Evolutionary conservation across 2,888 invertebrate genomes (phyloP).

Genomic region (Hesperia comma): DNA sequence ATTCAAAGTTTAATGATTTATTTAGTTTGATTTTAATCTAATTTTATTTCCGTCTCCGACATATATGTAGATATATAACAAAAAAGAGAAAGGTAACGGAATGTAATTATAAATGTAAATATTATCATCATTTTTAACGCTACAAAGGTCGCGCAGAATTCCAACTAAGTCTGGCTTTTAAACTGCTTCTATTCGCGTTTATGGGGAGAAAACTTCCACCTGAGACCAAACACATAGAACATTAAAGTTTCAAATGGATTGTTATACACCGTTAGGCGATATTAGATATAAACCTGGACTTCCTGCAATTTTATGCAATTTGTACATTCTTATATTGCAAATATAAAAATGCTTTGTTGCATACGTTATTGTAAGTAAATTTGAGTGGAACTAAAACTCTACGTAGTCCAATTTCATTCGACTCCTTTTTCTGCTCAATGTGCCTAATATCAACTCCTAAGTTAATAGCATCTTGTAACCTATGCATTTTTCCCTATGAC

Average conservation of each 20-base stretch:
- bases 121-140: slow-evolving; percentile 6
- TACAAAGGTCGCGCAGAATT: slow-evolving; percentile 14
- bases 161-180: slow-evolving; percentile 20
- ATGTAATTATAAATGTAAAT: too few species aligned
- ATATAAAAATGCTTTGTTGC: slow-evolving; percentile 1
- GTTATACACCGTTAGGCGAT: slow-evolving; percentile 22
- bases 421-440: too few species aligned
- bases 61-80: too few species aligned
- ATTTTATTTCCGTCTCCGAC: too few species aligned
- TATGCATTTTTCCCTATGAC: too few species aligned
- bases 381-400: too few species aligned
- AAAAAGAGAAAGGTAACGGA: too few species aligned
- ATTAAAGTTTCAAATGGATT: slow-evolving; percentile 34
- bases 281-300: slow-evolving; percentile 1
- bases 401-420: too few species aligned
- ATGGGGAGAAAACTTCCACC: slow-evolving; percentile 33
- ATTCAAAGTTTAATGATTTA: too few species aligned
- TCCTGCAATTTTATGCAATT: slow-evolving; percentile 11
- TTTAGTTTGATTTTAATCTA: too few species aligned
- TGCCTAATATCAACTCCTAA: too few species aligned
- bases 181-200: slow-evolving; percentile 23
- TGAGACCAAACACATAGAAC: slow-evolving; percentile 33
- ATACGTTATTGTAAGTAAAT: not conserved
- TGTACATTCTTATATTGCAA: slow-evolving; percentile 1
- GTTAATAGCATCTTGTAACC: too few species aligned